phyloP scores from a whole-genome alignment of 2,113 vertebrate genomes.

The Ciconia boyciana region DNA sequence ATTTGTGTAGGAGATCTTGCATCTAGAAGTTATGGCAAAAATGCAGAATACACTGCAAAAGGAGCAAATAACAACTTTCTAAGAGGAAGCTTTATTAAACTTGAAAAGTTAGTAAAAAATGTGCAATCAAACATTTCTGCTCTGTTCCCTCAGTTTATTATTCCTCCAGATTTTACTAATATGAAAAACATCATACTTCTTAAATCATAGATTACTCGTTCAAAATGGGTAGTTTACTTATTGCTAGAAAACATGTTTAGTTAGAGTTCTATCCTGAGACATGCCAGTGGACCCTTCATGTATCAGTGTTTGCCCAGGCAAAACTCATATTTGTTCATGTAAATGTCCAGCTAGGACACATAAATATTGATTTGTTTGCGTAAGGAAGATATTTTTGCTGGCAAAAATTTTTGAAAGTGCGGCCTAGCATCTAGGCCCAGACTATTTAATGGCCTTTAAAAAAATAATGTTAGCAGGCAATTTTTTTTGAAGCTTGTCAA shows the following conservation, averaged over 20 bases:
- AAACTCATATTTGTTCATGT: constrained; percentile 52
- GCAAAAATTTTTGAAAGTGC: constrained; percentile 17
- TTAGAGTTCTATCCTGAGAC: background rate
- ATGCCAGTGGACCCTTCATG: background rate
- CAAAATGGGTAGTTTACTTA: background rate
- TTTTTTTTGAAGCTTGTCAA: background rate
- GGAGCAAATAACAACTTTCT: background rate
- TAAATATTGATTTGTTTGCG: constrained; percentile 47
- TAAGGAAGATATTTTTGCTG: constrained; percentile 48
- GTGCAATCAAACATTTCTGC: background rate
- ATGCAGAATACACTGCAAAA: background rate
- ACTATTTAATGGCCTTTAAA: background rate
- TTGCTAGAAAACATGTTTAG: constrained; percentile 26
- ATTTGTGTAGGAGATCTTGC: background rate
- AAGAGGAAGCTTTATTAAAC: background rate
- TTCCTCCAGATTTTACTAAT: background rate
- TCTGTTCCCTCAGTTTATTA: background rate
- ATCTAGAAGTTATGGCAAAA: background rate
- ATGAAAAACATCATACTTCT: background rate
- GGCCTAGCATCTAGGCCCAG: background rate
- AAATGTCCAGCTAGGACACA: constrained; percentile 44
- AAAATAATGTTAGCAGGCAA: background rate
- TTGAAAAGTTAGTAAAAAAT: background rate
- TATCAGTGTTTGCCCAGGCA: constrained; percentile 28
- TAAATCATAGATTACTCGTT: background rate